phyloP scores from a whole-genome alignment of 1,140 invertebrate genomes.

The Phenacoccus solenopsis region DNA sequence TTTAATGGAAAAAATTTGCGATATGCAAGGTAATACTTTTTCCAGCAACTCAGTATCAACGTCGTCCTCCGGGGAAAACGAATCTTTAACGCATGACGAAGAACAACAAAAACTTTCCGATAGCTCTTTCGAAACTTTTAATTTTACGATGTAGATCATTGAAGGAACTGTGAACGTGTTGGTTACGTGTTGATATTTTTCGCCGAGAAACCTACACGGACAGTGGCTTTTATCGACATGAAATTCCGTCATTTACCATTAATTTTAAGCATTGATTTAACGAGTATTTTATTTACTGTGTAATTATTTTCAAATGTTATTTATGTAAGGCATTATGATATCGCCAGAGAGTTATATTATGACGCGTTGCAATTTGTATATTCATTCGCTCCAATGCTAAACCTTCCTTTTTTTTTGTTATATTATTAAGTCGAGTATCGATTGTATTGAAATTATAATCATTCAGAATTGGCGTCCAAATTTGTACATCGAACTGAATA shows the following conservation, averaged over 20 bases:
- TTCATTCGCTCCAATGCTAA: too few relatives aligned
- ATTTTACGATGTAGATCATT: background rate
- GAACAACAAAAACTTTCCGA: conserved; percentile 14
- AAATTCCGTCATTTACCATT: background rate
- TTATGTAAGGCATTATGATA: background rate
- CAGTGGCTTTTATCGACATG: background rate
- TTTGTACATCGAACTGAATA: too few relatives aligned
- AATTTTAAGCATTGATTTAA: background rate
- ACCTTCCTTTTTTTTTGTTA: too few relatives aligned
- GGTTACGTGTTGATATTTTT: background rate
- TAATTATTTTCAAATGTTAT: background rate
- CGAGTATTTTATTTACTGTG: too few relatives aligned
- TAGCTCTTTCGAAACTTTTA: background rate
- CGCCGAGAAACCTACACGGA: background rate
- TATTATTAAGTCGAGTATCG: too few relatives aligned
- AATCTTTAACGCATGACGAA: background rate
- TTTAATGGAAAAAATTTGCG: conserved; percentile 73
- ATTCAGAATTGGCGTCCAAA: background rate
- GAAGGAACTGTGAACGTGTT: background rate
- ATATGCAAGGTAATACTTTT: conserved; percentile 45
- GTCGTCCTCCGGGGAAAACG: background rate
- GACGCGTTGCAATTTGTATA: too few relatives aligned
- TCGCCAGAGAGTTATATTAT: background rate
- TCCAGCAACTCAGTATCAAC: conserved; percentile 19
- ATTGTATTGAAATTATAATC: background rate